Conservation (phyloP, 2,113 vertebrate species). For the Dolichallabes microphthalmus region DNA sequence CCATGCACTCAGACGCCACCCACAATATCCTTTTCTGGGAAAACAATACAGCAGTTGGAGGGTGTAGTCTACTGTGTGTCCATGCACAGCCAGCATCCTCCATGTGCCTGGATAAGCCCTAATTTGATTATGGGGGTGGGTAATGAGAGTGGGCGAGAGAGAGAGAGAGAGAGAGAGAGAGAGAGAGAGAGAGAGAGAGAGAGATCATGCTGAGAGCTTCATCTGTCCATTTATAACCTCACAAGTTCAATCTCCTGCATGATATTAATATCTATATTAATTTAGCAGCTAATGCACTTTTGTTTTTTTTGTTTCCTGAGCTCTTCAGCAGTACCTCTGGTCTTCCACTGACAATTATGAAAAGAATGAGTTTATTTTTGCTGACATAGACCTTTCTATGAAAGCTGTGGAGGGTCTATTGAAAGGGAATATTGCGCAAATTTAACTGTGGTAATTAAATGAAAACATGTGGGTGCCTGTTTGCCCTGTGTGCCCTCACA, state of each 20-base stretch:
- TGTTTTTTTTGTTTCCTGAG: constrained; percentile 11
- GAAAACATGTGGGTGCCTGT: constrained; percentile 53
- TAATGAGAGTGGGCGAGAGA: constrained; percentile 42
- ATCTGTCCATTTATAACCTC: constrained; percentile 56
- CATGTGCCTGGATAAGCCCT: constrained; percentile 65
- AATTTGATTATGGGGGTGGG: constrained; percentile 65
- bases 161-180: constrained; percentile 30
- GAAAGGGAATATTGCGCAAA: constrained; percentile 59
- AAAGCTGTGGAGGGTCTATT: constrained; percentile 49
- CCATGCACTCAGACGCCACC: constrained; percentile 58
- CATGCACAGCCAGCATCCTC: constrained; percentile 57
- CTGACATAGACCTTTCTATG: constrained; percentile 58
- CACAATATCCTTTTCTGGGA: constrained; percentile 63
- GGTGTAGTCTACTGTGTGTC: constrained; percentile 68
- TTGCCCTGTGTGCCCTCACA: not conserved
- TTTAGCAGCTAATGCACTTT: constrained; percentile 27
- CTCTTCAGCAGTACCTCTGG: constrained; percentile 47
- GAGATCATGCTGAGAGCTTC: constrained; percentile 56
- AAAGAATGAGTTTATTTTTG: constrained; percentile 36
- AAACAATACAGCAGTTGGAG: constrained; percentile 71
- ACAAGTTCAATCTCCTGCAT: constrained; percentile 35
- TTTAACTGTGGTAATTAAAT: constrained; percentile 63
- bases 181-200: constrained; percentile 28
- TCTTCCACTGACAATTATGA: not conserved
- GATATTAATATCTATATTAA: constrained; percentile 39